Percentiles rank a stretch among this genome's conserved stretches.
Evolutionary conservation across 2,113 vertebrate species (phyloP).

Genomic region (Hyaena hyaena): DNA sequence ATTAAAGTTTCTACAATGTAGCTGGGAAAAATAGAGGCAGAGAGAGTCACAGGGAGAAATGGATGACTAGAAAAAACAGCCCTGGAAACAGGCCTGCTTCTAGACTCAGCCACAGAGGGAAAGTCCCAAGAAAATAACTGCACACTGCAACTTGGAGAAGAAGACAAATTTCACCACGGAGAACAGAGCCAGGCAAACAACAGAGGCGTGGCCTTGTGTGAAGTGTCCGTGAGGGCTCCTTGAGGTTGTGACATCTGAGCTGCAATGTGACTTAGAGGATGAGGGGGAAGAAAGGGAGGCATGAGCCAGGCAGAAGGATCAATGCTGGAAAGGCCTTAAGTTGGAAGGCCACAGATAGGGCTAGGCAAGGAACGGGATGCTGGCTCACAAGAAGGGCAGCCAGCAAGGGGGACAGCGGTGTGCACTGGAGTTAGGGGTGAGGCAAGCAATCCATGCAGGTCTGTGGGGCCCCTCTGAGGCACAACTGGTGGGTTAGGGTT

Average conservation of each 20-base stretch:
- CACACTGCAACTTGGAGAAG: not conserved
- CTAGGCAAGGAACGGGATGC: not conserved
- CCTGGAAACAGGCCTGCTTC: not conserved
- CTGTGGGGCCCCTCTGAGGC: not conserved
- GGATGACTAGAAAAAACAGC: not conserved
- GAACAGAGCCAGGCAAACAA: not conserved
- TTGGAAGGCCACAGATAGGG: not conserved
- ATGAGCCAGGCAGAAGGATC: not conserved
- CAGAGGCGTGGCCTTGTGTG: not conserved
- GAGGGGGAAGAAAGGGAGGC: not conserved
- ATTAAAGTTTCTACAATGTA: slow-evolving; percentile 53
- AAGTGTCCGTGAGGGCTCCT: not conserved
- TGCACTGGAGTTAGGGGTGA: accelerated
- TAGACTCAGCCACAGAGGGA: not conserved
- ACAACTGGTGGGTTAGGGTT: not conserved
- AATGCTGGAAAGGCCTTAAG: not conserved
- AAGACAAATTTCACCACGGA: accelerated
- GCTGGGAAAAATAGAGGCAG: not conserved
- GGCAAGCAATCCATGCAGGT: accelerated
- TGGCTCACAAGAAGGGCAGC: not conserved
- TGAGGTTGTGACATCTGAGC: not conserved
- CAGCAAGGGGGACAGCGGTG: not conserved
- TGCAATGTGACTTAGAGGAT: not conserved
- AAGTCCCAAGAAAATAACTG: not conserved
- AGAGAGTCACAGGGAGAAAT: not conserved